Base-by-base conservation (phyloP, 2,797 vertebrate species). In the Columba guinea region DNA sequence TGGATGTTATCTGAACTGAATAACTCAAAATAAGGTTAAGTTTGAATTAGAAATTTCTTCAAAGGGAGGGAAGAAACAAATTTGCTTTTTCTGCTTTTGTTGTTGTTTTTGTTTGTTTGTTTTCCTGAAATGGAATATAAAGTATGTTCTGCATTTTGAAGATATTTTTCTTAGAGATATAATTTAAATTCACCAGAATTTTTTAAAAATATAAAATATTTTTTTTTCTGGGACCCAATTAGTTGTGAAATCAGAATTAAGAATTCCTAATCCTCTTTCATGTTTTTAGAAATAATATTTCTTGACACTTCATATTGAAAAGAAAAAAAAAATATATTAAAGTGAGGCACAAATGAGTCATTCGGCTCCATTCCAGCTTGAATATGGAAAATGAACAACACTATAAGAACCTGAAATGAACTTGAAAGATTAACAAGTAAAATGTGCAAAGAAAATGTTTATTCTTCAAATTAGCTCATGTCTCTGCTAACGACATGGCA, bases 401-500 rank as follows among this genome's bases (percentile, higher is more conserved):
- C 13, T 3, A 26, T 53, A 82, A 65, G 20, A 64, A 65, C 35
- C 55, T 81, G 52, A 86, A 74, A 71, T 65, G 64, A 91, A 93
- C 51, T 64, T 68, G 17, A 39, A 88, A 89, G 39, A 86, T 76
- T 86, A 92, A 73, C 70, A 91, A 60, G 64, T 68, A 78, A 68
- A 87, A 93, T 62, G 41, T 53, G 12, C 71, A 95, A 90, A 84
- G 8, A 12, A 89, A 26, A 84, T 69, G 41, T 86, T 97, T 94
- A 77, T 70, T 74, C 76, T 70, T 91, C 48, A 94, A 75, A 91
- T 93, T 59, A 90, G 16, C 28, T 91, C 15, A 53, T 32, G 35
- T 78, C 32, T 94, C 9, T 79, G 7, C 10, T 81, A 76, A 81
- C 1, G 11, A 71, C 76, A 77, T 51, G 58, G n/a, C 63, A 94